Evolutionary conservation across 2,797 vertebrate genomes (phyloP).

Genomic region (Taenioides sp.): DNA sequence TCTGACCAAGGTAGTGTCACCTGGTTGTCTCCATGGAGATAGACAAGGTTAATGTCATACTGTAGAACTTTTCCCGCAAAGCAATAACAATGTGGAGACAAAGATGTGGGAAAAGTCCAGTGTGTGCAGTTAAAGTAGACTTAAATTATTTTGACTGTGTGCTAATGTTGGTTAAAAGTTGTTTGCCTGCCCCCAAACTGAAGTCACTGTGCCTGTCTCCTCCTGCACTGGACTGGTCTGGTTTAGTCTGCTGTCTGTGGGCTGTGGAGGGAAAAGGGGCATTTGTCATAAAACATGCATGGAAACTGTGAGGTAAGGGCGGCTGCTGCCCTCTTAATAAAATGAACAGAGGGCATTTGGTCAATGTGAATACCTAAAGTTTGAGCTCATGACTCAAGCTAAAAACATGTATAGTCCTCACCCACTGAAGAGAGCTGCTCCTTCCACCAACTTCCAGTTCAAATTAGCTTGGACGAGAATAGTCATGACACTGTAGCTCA

Average conservation of each 20-base stretch:
- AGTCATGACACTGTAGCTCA: too few relatives aligned
- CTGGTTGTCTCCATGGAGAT: not conserved
- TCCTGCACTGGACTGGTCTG: not conserved
- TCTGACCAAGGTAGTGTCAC: not conserved
- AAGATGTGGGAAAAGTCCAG: too few relatives aligned
- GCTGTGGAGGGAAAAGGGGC: not conserved
- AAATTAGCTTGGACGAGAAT: not conserved
- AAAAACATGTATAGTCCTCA: not conserved
- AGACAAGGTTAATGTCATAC: too few relatives aligned
- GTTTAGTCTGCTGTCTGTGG: not conserved
- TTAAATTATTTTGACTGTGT: not conserved
- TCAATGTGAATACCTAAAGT: not conserved
- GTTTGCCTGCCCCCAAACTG: too few relatives aligned
- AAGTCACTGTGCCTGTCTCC: not conserved
- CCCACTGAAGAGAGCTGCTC: not conserved
- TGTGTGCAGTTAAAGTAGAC: not conserved
- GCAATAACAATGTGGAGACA: too few relatives aligned
- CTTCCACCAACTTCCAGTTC: not conserved
- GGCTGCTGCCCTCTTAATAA: conserved; percentile 11
- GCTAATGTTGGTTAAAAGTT: not conserved
- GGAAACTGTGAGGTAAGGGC: conserved; percentile 5
- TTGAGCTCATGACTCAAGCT: conserved; percentile 5
- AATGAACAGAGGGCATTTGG: conserved; percentile 11
- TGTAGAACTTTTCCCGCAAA: too few relatives aligned
- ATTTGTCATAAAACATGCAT: not conserved